Base-by-base conservation (phyloP, 2,888 invertebrate species). In the Rhagophthalmus giganteus region DNA sequence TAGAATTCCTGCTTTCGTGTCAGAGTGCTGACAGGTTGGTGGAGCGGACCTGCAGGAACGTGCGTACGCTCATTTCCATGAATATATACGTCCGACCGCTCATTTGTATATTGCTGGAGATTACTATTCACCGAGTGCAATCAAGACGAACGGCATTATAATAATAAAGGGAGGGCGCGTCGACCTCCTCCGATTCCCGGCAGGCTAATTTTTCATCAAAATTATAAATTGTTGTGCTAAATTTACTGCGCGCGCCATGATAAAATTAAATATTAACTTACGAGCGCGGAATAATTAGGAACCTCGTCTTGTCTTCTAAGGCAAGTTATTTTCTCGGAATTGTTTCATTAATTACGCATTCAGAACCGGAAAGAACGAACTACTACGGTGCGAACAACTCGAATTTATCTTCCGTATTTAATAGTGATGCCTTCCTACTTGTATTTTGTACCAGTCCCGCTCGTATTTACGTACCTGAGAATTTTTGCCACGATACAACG, bases 201-300 rank as follows among this genome's bases (percentile, higher is more conserved):
- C 56, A 56, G 64, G 55, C 62, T 66, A 67, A 69, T 67, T 68
- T 69, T 67, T 69, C 69, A 68, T 68, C 64, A 62, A 65, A 68
- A 67, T 67, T 66, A 68, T 68, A 68, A 68, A 68, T 67, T 68
- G 66, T 67, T 65, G 61, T 64, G 60, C 66, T 59, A 64, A 66
- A 67, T 67, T 66, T 66, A 67, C 61, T 63, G 61, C 57, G 62
- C 62, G 60, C 62, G 57, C 63, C 66, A 60, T 59, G 67, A 68
- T 68, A 67, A 68, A 68, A 67, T 68, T 68, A 67, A 68, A 68
- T 68, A 68, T 66, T 68, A 68, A 68, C 67, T 68, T 67, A 67
- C 67, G 67, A 66, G 65, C 62, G 65, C 64, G 59, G 67, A 68
- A 68, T 68, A 68, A 68, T 68, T 68, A 68, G 67, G 60, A 60